phyloP scores from a whole-genome alignment of 2,113 vertebrate genomes.

The Ariopsis seemanni region DNA sequence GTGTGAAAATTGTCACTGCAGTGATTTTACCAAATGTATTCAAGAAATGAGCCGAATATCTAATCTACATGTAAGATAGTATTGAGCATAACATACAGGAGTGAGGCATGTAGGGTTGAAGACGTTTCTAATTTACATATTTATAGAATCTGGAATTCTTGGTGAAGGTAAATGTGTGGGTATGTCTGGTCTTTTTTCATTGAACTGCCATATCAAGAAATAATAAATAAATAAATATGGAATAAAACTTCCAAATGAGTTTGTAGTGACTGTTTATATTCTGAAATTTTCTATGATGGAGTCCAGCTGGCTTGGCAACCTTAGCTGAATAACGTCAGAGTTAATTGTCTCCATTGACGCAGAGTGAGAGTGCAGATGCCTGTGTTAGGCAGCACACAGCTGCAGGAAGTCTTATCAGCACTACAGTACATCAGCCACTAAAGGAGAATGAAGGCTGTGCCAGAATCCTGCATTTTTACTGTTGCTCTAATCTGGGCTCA shows the following conservation, averaged over 20 bases:
- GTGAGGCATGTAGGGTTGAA: not conserved
- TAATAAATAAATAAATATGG: not conserved
- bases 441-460: slow-evolving; percentile 38
- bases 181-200: not conserved
- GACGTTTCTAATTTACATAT: not conserved
- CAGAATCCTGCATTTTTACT: slow-evolving; percentile 41
- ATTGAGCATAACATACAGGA: not conserved
- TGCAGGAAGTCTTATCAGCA: slow-evolving; percentile 51
- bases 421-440: slow-evolving; percentile 42
- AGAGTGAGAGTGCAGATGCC: slow-evolving; percentile 16
- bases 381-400: slow-evolving; percentile 9
- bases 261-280: not conserved
- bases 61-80: not conserved
- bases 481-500: slow-evolving; percentile 62
- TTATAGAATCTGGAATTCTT: not conserved
- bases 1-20: not conserved
- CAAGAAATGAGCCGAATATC: not conserved
- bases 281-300: not conserved
- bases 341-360: slow-evolving; percentile 30
- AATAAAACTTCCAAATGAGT: not conserved
- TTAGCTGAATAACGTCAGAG: not conserved
- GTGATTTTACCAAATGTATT: not conserved
- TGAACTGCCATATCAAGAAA: not conserved
- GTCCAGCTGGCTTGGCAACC: slow-evolving; percentile 13
- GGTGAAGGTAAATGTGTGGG: not conserved